Conservation (phyloP, 53 echinoderm and acorn worm species). For the Apostichopus leukothele region DNA sequence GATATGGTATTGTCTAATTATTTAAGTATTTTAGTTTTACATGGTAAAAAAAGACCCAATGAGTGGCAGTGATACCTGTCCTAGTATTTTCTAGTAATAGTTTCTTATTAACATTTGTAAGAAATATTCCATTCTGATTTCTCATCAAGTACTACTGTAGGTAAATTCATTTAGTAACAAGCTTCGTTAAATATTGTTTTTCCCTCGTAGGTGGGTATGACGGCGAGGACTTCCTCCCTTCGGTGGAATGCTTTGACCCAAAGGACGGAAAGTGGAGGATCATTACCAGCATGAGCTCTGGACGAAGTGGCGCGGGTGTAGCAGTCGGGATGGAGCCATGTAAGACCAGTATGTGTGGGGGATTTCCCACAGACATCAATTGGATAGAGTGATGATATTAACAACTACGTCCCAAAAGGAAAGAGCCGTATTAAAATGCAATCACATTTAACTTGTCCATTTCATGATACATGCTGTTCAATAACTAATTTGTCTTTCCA, state of each 20-base stretch:
- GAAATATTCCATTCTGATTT: neutral
- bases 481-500: too few species aligned
- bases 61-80: too few species aligned
- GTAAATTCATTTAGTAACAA: neutral
- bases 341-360: slow-evolving; percentile 57
- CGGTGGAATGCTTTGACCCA: slow-evolving; percentile 92
- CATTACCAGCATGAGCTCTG: slow-evolving; percentile 88
- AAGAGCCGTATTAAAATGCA: too few species aligned
- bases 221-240: slow-evolving; percentile 85
- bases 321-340: slow-evolving; percentile 96
- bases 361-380: neutral
- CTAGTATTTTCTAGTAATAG: too few species aligned
- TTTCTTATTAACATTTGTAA: too few species aligned
- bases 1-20: neutral
- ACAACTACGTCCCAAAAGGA: too few species aligned
- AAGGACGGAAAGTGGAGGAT: slow-evolving; percentile 69
- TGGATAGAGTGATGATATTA: neutral
- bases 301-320: slow-evolving; percentile 89
- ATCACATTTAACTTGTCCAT: neutral
- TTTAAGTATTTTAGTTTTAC: too few species aligned
- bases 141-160: neutral
- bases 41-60: too few species aligned
- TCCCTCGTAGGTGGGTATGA: slow-evolving; percentile 85
- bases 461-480: neutral
- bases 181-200: neutral